Evolutionary conservation across 2,888 invertebrate species (phyloP).

Genomic region (Stramonita haemastoma): DNA sequence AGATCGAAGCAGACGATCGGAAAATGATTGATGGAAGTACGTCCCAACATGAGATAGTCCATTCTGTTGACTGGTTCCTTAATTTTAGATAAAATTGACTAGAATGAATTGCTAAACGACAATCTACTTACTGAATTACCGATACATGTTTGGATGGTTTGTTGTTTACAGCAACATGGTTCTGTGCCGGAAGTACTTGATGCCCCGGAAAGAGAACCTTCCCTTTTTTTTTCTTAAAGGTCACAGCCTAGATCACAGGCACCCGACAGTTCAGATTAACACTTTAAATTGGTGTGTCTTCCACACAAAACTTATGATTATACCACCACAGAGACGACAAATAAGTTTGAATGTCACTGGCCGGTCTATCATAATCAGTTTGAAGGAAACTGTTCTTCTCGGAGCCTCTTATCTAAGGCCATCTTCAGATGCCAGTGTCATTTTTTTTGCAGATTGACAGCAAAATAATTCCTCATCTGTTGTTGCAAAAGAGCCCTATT

Average conservation of each 20-base stretch:
- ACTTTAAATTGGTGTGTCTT: background rate
- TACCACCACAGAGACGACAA: no score
- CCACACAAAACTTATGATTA: background rate
- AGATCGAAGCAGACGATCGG: conserved; percentile 4
- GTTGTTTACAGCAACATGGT: conserved; percentile 33
- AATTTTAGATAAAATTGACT: background rate
- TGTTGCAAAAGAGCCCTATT: no score
- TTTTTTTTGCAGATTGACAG: no score
- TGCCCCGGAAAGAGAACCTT: background rate
- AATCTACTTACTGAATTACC: background rate
- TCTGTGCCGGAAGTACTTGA: conserved; percentile 20
- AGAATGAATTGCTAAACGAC: background rate
- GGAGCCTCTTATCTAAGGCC: no score
- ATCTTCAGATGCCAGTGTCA: no score
- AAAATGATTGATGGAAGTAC: background rate
- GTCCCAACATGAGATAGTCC: background rate
- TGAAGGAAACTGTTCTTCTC: no score
- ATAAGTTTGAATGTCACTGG: no score
- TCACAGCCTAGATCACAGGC: background rate
- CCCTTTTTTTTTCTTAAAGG: background rate
- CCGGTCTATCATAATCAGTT: no score
- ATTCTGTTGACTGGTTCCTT: background rate
- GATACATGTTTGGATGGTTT: background rate
- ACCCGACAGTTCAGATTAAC: no score
- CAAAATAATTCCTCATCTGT: no score